These are phyloP conservation scores for Trichechus manatus DNA, from an alignment of 2,113 vertebrate species.

Conservation along the genomic window DNA sequence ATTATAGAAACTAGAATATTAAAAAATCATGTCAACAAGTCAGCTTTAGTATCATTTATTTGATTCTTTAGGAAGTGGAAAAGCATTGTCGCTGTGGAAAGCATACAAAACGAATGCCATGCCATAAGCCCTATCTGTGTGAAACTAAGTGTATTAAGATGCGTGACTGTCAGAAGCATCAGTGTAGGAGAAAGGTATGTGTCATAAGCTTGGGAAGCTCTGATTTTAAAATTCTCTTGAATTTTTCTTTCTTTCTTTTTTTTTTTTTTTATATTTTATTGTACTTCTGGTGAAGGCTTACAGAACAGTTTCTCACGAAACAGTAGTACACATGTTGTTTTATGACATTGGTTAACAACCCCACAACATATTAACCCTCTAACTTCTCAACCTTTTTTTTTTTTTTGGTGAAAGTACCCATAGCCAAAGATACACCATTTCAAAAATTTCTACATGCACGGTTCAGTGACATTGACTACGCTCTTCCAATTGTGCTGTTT, in stretches of 20 bases:
- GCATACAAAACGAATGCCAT: conserved; percentile 93
- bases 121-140: conserved; percentile 96
- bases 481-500: background rate
- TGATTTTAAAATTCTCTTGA: background rate
- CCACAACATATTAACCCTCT: too few species aligned
- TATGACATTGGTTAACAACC: too few species aligned
- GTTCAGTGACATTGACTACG: too few species aligned
- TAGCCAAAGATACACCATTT: too few species aligned
- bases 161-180: conserved; percentile 95
- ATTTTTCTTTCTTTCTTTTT: too few species aligned
- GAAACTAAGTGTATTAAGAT: conserved; percentile 95
- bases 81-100: conserved; percentile 97
- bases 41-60: conserved; percentile 26
- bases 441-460: too few species aligned
- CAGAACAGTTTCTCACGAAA: too few species aligned
- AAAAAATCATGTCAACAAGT: background rate
- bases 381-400: too few species aligned
- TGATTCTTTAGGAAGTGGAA: conserved; percentile 93
- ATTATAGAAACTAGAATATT: conserved; percentile 25
- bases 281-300: too few species aligned
- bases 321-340: too few species aligned
- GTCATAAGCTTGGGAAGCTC: background rate
- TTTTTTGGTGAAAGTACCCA: too few species aligned
- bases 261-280: too few species aligned
- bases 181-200: conserved; percentile 95